These are phyloP conservation scores for Leuctra nigra DNA, from an alignment of 2,888 invertebrate genomes.

Conservation along the genomic window DNA sequence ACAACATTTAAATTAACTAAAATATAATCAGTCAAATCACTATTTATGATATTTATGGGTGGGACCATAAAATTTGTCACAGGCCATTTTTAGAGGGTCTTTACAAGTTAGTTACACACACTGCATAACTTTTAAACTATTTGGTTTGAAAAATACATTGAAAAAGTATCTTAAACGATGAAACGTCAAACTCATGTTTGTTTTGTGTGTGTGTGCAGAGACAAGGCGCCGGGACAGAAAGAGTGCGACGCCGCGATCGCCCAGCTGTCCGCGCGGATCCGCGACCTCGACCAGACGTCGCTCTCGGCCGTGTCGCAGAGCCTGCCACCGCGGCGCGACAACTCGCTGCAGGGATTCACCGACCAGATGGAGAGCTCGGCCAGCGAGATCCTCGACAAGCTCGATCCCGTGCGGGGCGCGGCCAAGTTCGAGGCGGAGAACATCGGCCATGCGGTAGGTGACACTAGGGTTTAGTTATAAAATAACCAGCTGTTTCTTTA, in stretches of 20 bases:
- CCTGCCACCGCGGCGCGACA: slow-evolving; percentile 59
- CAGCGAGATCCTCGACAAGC: slow-evolving; percentile 71
- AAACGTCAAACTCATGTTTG: too few relatives aligned
- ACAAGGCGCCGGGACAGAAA: slow-evolving; percentile 92
- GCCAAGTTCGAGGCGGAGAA: slow-evolving; percentile 90
- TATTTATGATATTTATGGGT: too few relatives aligned
- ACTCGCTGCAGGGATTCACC: slow-evolving; percentile 65
- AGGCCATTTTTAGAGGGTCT: too few relatives aligned
- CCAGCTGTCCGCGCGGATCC: slow-evolving; percentile 63
- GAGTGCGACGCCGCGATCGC: slow-evolving; percentile 86
- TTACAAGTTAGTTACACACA: too few relatives aligned
- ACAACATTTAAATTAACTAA: too few relatives aligned
- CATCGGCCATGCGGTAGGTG: slow-evolving; percentile 76
- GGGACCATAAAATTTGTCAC: too few relatives aligned
- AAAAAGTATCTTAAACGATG: too few relatives aligned
- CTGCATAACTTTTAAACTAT: too few relatives aligned
- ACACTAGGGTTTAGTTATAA: neutral
- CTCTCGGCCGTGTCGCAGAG: slow-evolving; percentile 83
- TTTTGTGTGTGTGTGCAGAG: too few relatives aligned
- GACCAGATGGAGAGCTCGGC: slow-evolving; percentile 75
- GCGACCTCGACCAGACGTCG: slow-evolving; percentile 79
- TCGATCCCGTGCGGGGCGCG: slow-evolving; percentile 78
- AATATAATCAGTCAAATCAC: too few relatives aligned
- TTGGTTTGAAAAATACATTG: neutral
- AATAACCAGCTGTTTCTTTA: too few relatives aligned